Percentiles rank a stretch among this genome's conserved stretches.
Evolutionary conservation across 2,113 vertebrate genomes (phyloP).

Genomic region (cat (Felis catus)): F.catus_Fca126_mat1.0 CM031424.1:59288001-59288500

Average conservation of each 20-base stretch:
- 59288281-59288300: conserved; percentile 26
- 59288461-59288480: background rate
- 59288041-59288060: background rate
- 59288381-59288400: background rate
- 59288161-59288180: background rate
- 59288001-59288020: background rate
- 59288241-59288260: background rate
- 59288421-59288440: background rate
- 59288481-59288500: background rate
- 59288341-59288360: conserved; percentile 34
- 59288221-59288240: background rate
- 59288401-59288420: background rate
- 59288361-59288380: conserved; percentile 8
- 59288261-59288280: conserved; percentile 45
- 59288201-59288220: conserved; percentile 14
- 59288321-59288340: background rate
- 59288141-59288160: background rate
- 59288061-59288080: background rate
- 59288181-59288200: background rate
- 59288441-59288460: conserved; percentile 28
- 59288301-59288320: conserved; percentile 15
- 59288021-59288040: conserved; percentile 1
- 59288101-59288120: background rate
- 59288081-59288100: background rate
- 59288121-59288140: background rate